Conservation (phyloP, 1,140 invertebrate genomes). For the Drosophila prosaltans region DNA sequence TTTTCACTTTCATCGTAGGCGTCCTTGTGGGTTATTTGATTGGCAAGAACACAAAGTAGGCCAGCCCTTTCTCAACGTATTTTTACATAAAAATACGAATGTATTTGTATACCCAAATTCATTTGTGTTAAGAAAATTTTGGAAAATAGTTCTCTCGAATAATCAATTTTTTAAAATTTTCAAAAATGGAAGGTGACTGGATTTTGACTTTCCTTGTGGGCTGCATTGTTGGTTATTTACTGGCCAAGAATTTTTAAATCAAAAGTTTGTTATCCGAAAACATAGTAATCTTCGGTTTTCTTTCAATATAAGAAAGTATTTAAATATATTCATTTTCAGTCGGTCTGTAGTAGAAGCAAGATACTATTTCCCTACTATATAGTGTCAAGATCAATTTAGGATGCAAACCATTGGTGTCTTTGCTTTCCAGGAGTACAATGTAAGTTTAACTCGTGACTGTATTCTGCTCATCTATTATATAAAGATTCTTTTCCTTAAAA, state of each 20-base stretch:
- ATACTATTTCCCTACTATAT: not conserved
- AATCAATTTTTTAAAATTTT: not conserved
- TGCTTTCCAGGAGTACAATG: constrained; percentile 2
- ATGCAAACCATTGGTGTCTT: not conserved
- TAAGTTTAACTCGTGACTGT: not conserved
- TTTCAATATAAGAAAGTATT: not conserved
- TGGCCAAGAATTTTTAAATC: constrained; percentile 36
- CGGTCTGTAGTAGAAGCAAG: not conserved
- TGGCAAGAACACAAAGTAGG: constrained; percentile 20
- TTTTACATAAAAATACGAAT: constrained; percentile 9
- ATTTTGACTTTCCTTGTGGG: constrained; percentile 43
- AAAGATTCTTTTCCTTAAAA: too few species aligned
- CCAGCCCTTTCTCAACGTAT: not conserved
- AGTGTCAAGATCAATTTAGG: not conserved
- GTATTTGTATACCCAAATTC: not conserved
- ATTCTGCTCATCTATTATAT: too few species aligned
- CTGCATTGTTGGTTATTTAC: constrained; percentile 43
- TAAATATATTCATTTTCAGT: not conserved
- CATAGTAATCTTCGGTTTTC: not conserved
- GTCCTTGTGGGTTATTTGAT: constrained; percentile 51
- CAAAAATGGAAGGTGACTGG: constrained; percentile 30
- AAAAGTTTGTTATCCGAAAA: not conserved
- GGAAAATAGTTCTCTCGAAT: not conserved
- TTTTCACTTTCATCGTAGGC: constrained; percentile 42
- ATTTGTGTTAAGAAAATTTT: not conserved